Evolutionary conservation across 2,797 vertebrate genomes (phyloP).

Genomic region (Microctenopoma stevenorrisi): DNA sequence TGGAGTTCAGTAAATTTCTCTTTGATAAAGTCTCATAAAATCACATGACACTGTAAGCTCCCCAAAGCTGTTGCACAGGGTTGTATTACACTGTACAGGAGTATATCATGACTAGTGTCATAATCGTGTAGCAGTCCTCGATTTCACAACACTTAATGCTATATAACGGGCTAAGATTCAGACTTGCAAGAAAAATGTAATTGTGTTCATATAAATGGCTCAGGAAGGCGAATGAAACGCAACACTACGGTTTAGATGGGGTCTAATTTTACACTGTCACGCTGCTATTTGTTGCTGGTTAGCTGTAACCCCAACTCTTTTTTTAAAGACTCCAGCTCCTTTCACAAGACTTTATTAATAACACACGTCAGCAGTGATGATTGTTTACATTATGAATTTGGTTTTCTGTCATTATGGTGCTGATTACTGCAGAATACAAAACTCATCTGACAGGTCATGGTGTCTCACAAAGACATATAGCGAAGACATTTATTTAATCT

Average conservation of each 20-base stretch:
- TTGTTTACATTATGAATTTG: slow-evolving; percentile 59
- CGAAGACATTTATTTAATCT: slow-evolving; percentile 26
- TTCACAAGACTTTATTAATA: slow-evolving; percentile 62
- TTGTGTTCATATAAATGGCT: background rate
- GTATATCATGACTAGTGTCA: background rate
- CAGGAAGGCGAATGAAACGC: background rate
- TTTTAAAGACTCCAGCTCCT: slow-evolving; percentile 29
- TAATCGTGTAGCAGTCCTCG: background rate
- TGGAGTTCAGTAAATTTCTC: background rate
- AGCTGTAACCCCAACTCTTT: slow-evolving; percentile 46
- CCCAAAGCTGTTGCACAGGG: background rate
- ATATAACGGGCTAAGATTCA: background rate
- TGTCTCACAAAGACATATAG: slow-evolving; percentile 8
- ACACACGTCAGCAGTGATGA: slow-evolving; percentile 42
- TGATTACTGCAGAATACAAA: slow-evolving; percentile 38
- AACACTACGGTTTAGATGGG: slow-evolving; percentile 21
- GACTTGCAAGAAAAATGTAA: background rate
- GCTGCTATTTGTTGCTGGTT: slow-evolving; percentile 41
- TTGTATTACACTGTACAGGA: slow-evolving; percentile 21
- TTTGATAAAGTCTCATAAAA: background rate
- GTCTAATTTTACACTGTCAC: slow-evolving; percentile 46
- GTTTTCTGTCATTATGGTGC: slow-evolving; percentile 27
- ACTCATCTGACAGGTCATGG: background rate
- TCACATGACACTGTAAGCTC: background rate
- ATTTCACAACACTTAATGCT: background rate